Base-by-base conservation (phyloP, 2,888 invertebrate species). In the Leptinotarsa haldemani region DNA sequence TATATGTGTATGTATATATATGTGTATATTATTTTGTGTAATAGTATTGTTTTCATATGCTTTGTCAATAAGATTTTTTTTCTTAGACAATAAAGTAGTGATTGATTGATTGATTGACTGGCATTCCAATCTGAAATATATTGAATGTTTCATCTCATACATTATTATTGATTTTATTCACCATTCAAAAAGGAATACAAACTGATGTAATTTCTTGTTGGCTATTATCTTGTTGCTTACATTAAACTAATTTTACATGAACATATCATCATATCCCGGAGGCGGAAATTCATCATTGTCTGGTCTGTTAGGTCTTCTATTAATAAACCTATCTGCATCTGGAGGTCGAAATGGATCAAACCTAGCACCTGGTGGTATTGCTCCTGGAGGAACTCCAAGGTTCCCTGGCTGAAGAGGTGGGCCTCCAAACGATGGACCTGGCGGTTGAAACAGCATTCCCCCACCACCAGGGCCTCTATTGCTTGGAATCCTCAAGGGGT, bases 291-390 rank as follows among this genome's bases (percentile, higher is more conserved):
- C 93, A 86, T 95, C 94, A 16, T 92, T 91, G 83, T 93, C 94
- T 0, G 93, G 93, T 0, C 89, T 89, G 66, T 84, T 83, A 12
- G 83, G 82, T 66, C 85, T 81, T 61, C 84, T 77, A 3, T 77
- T 89, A 15, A 74, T 88, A 86, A 74, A 86, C 1, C 88, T 88
- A 76, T 88, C 83, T 9, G 88, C 89, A 16, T 87, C 89, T 4
- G 88, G 89, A 0, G 95, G 95, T 0, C 94, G 93, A 85, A 95
- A 94, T 0, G 96, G 97, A 88, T 97, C 96, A 86, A 95, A 97
- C 71, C 96, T 90, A 3, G 95, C 94, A 16, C 95, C 94, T 0
- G 95, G 95, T 1, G 94, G 95, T 15, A 92, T 83, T 1, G 91
- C 88, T 13, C 91, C 92, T 47, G 85, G 84, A 20, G 86, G 83